Evolutionary conservation across 2,888 invertebrate species (phyloP).

Genomic region (Pyrrhosoma nymphula): DNA sequence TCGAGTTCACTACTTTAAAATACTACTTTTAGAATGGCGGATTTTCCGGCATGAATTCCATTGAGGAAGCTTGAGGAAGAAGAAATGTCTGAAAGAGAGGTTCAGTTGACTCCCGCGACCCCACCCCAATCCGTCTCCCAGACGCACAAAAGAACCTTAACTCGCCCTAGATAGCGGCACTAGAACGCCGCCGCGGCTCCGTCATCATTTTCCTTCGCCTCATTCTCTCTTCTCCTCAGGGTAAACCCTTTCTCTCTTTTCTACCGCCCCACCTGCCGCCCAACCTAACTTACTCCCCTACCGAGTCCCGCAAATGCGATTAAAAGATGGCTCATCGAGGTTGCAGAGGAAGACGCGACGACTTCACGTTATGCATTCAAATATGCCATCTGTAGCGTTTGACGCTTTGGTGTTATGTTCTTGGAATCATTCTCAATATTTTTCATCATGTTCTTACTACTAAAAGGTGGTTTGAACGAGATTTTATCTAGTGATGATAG

Average conservation of each 20-base stretch:
- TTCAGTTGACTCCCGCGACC: not conserved
- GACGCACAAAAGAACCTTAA: not conserved
- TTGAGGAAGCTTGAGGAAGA: not conserved
- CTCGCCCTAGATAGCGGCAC: conserved; percentile 5
- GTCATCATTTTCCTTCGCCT: not conserved
- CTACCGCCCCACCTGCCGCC: not conserved
- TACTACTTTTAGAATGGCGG: not conserved
- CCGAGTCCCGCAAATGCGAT: not conserved
- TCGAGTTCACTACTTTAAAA: too few relatives aligned
- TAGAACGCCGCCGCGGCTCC: not conserved
- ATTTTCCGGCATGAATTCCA: not conserved
- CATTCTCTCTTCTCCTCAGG: not conserved
- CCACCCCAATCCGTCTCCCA: not conserved
- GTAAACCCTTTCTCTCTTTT: conserved; percentile 2
- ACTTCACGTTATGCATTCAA: not conserved
- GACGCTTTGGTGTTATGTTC: too few relatives aligned
- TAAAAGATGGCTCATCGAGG: not conserved
- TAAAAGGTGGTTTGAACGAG: too few relatives aligned
- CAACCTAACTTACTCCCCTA: not conserved
- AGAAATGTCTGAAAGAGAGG: not conserved
- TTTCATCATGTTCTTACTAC: too few relatives aligned
- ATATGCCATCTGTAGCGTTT: not conserved
- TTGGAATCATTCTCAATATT: too few relatives aligned
- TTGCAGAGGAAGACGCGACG: not conserved
- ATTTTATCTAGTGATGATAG: too few relatives aligned